Evolutionary conservation across 2,888 invertebrate genomes (phyloP), one percentile per base, ranked within the genome.

Genomic region (Dryobota labecula): DNA sequence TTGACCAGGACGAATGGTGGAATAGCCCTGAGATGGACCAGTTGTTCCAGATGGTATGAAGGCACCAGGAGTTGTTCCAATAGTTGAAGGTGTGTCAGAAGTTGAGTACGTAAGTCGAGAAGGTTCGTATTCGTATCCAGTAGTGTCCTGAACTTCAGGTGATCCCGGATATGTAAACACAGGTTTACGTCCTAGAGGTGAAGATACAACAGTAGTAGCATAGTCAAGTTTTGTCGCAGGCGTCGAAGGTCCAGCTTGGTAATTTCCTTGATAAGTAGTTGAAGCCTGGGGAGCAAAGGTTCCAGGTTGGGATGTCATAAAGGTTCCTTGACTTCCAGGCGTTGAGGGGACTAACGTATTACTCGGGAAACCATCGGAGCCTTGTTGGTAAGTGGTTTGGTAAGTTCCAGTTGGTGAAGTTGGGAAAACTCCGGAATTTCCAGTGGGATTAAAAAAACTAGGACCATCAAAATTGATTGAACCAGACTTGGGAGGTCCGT

Each of bases 1-100:
- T 43, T 57, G 64, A 38, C 56, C 51, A 47, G 81, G 81, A 43
- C 58, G 51, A 20, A 71, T 81, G 0, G 82, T 77, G 0, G 75
- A 70, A 53, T 75, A 75, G 0, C 45, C 57, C 41, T 68, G 68
- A 2, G 49, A 20, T 9, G 53, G 54, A 13, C 7, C 36, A 13
- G 30, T 43, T 13, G 49, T 53, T 56, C n/a, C 62, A n/a, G 74
- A 54, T 38, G 83, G 53, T 49, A 64, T 57, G 2, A 63, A 60
- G 2, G 66, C 47, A 13, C 41, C 63, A 24, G 82, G 57, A 38
- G 70, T 69, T 1, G 74, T 77, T 57, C 60, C 67, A 7, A 54
- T 36, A 2, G 62, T 70, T 30, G 79, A 73, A 3, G 64, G 41
- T 33, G 73, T 63, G 5, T n/a, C 30, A 18, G 71, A 76, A 15